Percentiles rank a stretch among this genome's conserved stretches.
Conservation (phyloP, 2,113 vertebrate species). For the Alouatta palliata region DNA sequence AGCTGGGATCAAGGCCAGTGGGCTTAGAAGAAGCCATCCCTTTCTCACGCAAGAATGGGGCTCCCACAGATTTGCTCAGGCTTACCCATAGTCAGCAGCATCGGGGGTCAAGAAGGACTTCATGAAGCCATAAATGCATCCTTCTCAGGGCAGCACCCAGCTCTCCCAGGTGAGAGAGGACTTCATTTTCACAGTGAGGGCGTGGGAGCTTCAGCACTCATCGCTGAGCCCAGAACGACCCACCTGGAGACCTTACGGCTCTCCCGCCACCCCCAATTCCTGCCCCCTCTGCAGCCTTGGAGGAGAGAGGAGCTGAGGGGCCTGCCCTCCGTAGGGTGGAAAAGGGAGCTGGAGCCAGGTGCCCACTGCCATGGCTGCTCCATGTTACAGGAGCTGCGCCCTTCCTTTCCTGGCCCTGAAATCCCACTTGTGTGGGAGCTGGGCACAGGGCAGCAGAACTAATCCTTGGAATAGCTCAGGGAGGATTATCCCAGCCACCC, state of each 20-base stretch:
- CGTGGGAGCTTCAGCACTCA: background rate
- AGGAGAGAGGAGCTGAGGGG: background rate
- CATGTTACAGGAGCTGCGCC: background rate
- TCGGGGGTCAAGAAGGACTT: background rate
- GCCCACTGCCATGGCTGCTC: background rate
- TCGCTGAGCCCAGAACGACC: background rate
- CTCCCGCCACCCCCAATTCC: background rate
- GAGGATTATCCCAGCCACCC: constrained; percentile 42
- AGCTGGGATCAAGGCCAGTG: background rate
- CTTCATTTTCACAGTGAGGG: background rate
- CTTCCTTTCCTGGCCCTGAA: background rate
- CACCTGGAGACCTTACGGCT: background rate
- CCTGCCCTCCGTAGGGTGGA: background rate
- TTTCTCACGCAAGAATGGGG: background rate
- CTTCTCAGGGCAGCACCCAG: background rate
- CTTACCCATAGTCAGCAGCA: background rate
- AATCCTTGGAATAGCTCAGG: constrained; percentile 50
- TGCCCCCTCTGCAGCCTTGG: background rate
- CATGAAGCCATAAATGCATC: background rate
- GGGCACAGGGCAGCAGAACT: constrained; percentile 5
- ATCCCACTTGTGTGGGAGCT: background rate
- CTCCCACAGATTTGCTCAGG: background rate
- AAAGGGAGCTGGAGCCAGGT: background rate
- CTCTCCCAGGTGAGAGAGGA: background rate
- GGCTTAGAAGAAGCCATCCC: background rate